Base-by-base conservation (phyloP, 2,888 invertebrate species). In the Siphlonurus alternatus region DNA sequence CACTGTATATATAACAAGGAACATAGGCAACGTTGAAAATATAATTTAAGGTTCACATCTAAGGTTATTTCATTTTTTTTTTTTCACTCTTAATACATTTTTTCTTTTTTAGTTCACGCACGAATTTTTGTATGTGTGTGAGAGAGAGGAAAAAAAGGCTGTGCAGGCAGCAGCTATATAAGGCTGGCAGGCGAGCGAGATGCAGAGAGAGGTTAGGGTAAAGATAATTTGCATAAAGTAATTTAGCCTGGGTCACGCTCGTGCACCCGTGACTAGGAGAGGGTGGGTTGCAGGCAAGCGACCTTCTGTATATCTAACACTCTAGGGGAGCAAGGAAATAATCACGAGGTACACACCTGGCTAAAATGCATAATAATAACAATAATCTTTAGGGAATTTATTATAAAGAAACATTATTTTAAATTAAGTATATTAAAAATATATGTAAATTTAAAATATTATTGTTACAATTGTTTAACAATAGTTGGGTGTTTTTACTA, bases 141-240 rank as follows among this genome's bases (percentile, higher is more conserved):
- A 10, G 38, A 10, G 38, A 38, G 5, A 38, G 38, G 38, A 38
- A 38, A 38, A 38, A 38, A 38, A 38, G 15, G 38, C n/a, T n/a
- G n/a, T n/a, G n/a, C n/a, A n/a, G n/a, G n/a, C n/a, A n/a, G n/a
- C n/a, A n/a, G n/a, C n/a, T n/a, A 38, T 10, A 38, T 5, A 38
- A 38, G 15, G 15, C 38, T 5, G 38, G 38, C 38, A 10, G 15
- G 38, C 5, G 15, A 38, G 15, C 38, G 38, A 38, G 15, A 38
- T 10, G 56, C n/a, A 56, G n/a, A n/a, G n/a, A 5, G 56, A 22
- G 22, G 56, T n/a, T n/a, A n/a, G 56, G 7, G 20, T 5, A n/a
- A 56, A 7, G 56, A 56, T 56, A 56, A 56, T 56, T 56, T 56
- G 56, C 56, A 56, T 56, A 56, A 56, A 56, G 56, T 56, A 56